These are phyloP conservation scores for Rynchops niger DNA, from an alignment of 2,113 vertebrate genomes.

Conservation along the genomic window DNA sequence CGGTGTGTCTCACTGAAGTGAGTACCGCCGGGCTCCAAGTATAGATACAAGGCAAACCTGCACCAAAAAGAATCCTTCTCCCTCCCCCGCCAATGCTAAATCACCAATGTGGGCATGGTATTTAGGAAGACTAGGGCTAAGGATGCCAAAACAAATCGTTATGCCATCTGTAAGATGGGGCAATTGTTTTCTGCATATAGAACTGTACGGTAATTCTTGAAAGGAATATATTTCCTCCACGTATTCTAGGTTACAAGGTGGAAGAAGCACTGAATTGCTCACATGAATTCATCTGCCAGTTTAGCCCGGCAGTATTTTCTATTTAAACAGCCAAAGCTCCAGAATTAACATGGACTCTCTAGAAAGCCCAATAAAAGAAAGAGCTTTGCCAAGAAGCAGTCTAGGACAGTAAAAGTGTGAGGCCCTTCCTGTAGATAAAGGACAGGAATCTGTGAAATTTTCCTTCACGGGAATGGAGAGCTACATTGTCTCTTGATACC, in stretches of 20 bases:
- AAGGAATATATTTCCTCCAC: not conserved
- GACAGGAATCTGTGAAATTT: not conserved
- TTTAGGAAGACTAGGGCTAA: not conserved
- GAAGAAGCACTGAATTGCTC: not conserved
- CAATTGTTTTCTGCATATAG: not conserved
- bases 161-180: not conserved
- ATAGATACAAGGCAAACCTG: not conserved
- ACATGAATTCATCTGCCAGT: not conserved
- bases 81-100: no score
- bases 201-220: not conserved
- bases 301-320: slow-evolving; percentile 1
- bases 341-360: slow-evolving; percentile 2
- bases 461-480: not conserved
- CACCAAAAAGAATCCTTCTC: not conserved
- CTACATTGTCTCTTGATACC: not conserved
- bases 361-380: not conserved
- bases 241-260: not conserved
- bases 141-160: not conserved
- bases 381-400: not conserved
- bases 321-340: not conserved
- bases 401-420: not conserved
- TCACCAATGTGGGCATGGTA: not conserved
- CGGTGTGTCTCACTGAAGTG: not conserved
- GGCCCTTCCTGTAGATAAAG: not conserved
- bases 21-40: not conserved